phyloP scores from a whole-genome alignment of 1,140 invertebrate species.

The Mylabris phalerata region DNA sequence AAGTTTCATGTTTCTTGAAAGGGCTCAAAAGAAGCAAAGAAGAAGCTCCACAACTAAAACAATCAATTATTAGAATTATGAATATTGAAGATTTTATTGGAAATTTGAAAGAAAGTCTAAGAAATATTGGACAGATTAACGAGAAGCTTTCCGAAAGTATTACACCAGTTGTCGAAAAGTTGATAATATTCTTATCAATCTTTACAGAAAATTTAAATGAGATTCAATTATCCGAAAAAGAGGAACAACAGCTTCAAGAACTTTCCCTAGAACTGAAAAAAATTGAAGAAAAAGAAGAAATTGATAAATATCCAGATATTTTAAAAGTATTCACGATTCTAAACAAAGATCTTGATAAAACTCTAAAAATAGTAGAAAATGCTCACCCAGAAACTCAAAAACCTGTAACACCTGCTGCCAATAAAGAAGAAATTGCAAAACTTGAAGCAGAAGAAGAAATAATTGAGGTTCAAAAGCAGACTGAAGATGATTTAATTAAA shows the following conservation, averaged over 20 bases:
- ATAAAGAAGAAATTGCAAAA: background rate
- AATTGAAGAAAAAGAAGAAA: background rate
- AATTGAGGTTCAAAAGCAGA: background rate
- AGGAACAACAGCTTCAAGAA: slow-evolving; percentile 2
- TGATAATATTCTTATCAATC: background rate
- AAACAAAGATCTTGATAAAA: background rate
- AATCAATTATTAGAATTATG: slow-evolving; percentile 16
- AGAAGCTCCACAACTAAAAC: slow-evolving; percentile 8
- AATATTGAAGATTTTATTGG: slow-evolving; percentile 21
- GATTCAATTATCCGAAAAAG: background rate
- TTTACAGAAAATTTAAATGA: background rate
- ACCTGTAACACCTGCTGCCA: background rate
- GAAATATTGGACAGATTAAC: slow-evolving; percentile 2
- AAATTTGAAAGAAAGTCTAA: slow-evolving; percentile 20
- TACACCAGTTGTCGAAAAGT: slow-evolving; percentile 8
- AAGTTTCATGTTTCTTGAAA: background rate
- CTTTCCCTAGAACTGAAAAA: background rate
- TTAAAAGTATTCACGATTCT: background rate
- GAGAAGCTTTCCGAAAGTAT: slow-evolving; percentile 11
- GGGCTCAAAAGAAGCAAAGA: slow-evolving; percentile 2
- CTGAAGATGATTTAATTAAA: background rate
- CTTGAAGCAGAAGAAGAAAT: background rate
- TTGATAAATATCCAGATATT: too few relatives aligned
- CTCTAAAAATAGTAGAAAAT: background rate
- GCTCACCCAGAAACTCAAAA: background rate